Evolutionary conservation across 2,113 vertebrate species (phyloP), one percentile per base, ranked within the genome.

Genomic region (Numida meleagris): DNA sequence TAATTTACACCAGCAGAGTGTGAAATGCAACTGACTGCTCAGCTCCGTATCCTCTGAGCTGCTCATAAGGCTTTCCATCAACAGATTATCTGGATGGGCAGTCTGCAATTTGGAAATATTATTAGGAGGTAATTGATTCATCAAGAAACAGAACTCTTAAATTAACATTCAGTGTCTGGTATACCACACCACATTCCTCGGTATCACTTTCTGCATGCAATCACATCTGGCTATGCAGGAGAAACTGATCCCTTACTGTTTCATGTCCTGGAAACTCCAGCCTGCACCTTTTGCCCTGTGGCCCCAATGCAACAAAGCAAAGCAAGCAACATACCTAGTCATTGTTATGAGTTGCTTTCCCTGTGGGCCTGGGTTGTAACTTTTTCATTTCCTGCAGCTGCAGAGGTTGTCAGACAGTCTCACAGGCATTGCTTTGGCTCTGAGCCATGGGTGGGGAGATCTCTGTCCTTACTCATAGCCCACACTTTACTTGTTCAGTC

Each of bases 351-450:
- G 76, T 51, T 74, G 38, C 82, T 74, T 93, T 96, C 86, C 94
- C 92, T 23, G 46, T 70, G 83, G 86, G 86, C 77, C 86, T 59
- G 86, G 86, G 80, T 86, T 88, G 66, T 71, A 95, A 90, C 76
- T 36, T 34, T 70, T 36, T 94, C 95, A 94, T 95, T 96, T 96
- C 96, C 96, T 95, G 95, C 96, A 96, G 96, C 96, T 96, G 96
- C 94, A 88, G 71, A 63, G 0, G 7, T 58, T 81, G 95, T 93
- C 88, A 89, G 95, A 68, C 74, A 48, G 72, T 88, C 95, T 43
- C 96, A 59, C 42, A 88, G 90, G 85, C 90, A 86, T 73, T 0
- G 0, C 65, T n/a, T 16, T 95, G 95, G 95, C 96, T 51, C 23
- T 0, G 17, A 61, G 95, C 95, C 95, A 94, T 0, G 76, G 88